Evolutionary conservation across 2,888 invertebrate genomes (phyloP), one percentile per base, ranked within the genome.

Genomic region (Leuctra nigra): DNA sequence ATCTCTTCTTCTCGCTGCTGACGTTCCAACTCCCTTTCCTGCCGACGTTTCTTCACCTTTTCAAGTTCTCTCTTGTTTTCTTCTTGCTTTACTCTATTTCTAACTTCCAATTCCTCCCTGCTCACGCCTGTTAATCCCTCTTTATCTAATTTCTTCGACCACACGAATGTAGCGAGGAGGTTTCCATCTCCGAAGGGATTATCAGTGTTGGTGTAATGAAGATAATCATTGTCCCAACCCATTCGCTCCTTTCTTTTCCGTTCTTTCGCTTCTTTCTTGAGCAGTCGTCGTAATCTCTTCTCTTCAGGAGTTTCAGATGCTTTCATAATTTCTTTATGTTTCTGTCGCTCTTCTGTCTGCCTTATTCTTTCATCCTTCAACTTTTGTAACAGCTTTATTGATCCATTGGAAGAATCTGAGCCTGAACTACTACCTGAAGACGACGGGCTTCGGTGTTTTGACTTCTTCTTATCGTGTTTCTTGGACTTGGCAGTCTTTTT

Each of bases 111-210:
- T 64, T 93, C 87, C 64, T 91, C 88, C 14, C 81, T 76, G 16
- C 83, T 83, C 0, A 88, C 83, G 58, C 84, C 83, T 50, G 84
- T 81, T 1, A 93, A 75, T 0, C 98, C 99, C 68, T 97, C 94
- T 66, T 93, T 91, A 57, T 95, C 88, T 48, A 97, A 76, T 71
- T 99, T 99, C 73, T 98, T 98, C 20, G 80, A 79, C 99, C 99
- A 99, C 0, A 96, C 91, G 73, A 99, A 99, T 0, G 94, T 91
- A 29, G 96, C 87, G 4, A 96, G 81, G 36, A 99, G 79, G 66
- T 94, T 93, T 0, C 91, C 91, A 77, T 99, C 99, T 0, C 98
- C 98, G 72, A 98, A 99, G 0, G 99, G 99, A 75, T 99, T 99
- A 72, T 99, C 97, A 53, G 91, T 89, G 72, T 99, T 96, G 0